Evolutionary conservation across 2,797 vertebrate species (phyloP).

Genomic region (Syndactyla subalaris): DNA sequence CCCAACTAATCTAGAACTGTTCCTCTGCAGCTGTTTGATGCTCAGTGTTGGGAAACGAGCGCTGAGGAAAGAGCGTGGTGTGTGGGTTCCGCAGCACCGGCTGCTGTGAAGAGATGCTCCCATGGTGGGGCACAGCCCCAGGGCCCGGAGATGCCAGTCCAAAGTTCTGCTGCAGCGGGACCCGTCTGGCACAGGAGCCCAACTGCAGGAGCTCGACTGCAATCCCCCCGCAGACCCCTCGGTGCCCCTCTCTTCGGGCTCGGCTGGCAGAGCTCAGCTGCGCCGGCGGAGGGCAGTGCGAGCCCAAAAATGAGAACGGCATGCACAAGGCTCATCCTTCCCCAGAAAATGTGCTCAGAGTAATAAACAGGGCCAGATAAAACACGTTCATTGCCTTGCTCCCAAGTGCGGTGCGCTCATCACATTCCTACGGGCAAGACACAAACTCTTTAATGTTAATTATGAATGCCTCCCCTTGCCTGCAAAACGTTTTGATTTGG

Average conservation of each 20-base stretch:
- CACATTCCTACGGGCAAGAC: background rate
- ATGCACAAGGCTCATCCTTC: background rate
- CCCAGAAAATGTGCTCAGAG: background rate
- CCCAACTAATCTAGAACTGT: background rate
- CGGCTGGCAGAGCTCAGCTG: no score
- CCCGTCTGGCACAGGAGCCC: no score
- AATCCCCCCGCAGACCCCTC: no score
- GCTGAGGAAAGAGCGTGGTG: background rate
- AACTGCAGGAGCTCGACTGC: no score
- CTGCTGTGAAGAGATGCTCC: background rate
- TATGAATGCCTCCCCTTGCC: rapidly evolving
- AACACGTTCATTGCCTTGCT: background rate
- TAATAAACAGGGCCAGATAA: background rate
- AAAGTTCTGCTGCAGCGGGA: no score
- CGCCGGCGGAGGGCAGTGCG: slow-evolving; percentile 51
- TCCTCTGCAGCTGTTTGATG: background rate
- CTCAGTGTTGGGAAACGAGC: background rate
- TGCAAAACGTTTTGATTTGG: background rate
- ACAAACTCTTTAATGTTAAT: background rate
- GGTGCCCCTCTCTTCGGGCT: no score
- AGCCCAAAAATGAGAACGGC: background rate
- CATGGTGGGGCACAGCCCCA: background rate
- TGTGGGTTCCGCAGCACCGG: background rate
- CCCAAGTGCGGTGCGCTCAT: rapidly evolving
- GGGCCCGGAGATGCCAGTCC: background rate